These are phyloP conservation scores for Danio choprae DNA, from an alignment of 2,797 vertebrate species.

Conservation along the genomic window DNA sequence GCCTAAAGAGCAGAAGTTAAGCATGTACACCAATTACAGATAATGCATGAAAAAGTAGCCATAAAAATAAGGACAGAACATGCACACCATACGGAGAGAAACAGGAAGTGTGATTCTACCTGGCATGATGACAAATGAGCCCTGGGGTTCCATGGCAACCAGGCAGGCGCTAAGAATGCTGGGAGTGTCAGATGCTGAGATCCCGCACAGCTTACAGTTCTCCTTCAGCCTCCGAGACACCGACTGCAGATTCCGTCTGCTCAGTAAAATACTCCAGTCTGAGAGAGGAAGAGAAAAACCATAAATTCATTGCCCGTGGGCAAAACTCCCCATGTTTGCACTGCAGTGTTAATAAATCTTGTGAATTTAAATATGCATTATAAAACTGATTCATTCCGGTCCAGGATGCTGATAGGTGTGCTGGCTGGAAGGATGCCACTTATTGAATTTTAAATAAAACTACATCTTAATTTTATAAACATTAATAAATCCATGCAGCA, in stretches of 20 bases:
- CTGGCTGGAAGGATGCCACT: background rate
- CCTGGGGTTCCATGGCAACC: slow-evolving; percentile 97
- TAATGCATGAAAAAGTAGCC: background rate
- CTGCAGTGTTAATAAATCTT: background rate
- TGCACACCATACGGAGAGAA: slow-evolving; percentile 16
- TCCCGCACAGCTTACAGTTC: slow-evolving; percentile 98
- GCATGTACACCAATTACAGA: slow-evolving; percentile 6
- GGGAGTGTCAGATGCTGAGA: slow-evolving; percentile 95
- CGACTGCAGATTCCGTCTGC: slow-evolving; percentile 94
- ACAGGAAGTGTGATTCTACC: slow-evolving; percentile 74
- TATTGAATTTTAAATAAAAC: background rate
- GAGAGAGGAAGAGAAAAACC: slow-evolving; percentile 33
- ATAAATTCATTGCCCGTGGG: background rate
- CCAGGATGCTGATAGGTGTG: background rate
- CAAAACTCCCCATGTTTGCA: background rate
- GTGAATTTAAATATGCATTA: background rate
- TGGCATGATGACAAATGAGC: slow-evolving; percentile 99
- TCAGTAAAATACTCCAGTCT: slow-evolving; percentile 98
- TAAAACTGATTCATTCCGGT: background rate
- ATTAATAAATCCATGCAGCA: slow-evolving; percentile 41
- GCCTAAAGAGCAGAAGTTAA: background rate
- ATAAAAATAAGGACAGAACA: slow-evolving; percentile 13
- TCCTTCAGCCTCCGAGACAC: slow-evolving; percentile 94
- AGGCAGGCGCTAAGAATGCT: slow-evolving; percentile 97
- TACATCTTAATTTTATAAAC: background rate